phyloP scores from a whole-genome alignment of 2,113 vertebrate species.

The Ifrita kowaldi region DNA sequence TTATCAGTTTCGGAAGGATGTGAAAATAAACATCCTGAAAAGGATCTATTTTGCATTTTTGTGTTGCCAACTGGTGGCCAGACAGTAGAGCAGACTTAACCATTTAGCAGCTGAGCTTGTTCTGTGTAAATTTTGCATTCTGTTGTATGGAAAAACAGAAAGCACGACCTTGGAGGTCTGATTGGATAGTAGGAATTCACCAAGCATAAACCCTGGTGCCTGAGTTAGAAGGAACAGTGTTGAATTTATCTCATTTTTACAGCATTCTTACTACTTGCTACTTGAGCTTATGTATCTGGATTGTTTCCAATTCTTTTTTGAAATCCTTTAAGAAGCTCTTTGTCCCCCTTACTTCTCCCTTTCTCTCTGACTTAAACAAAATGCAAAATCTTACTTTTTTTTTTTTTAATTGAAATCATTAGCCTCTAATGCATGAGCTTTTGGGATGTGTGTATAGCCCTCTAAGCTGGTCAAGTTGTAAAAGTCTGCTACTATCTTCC shows the following conservation, averaged over 20 bases:
- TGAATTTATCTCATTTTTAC: slow-evolving; percentile 52
- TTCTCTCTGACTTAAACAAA: slow-evolving; percentile 41
- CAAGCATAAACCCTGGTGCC: not conserved
- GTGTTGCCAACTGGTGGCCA: slow-evolving; percentile 67
- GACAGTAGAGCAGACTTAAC: slow-evolving; percentile 63
- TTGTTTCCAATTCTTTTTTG: slow-evolving; percentile 47
- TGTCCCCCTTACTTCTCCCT: slow-evolving; percentile 14
- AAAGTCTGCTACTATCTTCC: not conserved
- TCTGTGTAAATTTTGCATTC: not conserved
- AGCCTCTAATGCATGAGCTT: slow-evolving; percentile 25
- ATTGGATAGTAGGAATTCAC: not conserved
- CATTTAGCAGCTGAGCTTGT: slow-evolving; percentile 30
- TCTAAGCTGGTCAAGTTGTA: not conserved
- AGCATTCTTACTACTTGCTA: slow-evolving; percentile 28
- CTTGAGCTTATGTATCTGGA: slow-evolving; percentile 50
- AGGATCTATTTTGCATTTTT: slow-evolving; percentile 66
- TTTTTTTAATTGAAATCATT: slow-evolving; percentile 28
- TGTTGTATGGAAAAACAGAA: not conserved
- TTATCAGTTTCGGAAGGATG: slow-evolving; percentile 55
- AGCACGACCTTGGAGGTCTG: not conserved
- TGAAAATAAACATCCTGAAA: slow-evolving; percentile 71
- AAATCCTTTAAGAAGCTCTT: slow-evolving; percentile 58
- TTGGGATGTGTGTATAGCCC: not conserved
- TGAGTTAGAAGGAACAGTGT: slow-evolving; percentile 5
- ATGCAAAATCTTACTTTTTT: slow-evolving; percentile 2